phyloP scores from a whole-genome alignment of 2,888 invertebrate genomes.

The Agrypnus murinus region DNA sequence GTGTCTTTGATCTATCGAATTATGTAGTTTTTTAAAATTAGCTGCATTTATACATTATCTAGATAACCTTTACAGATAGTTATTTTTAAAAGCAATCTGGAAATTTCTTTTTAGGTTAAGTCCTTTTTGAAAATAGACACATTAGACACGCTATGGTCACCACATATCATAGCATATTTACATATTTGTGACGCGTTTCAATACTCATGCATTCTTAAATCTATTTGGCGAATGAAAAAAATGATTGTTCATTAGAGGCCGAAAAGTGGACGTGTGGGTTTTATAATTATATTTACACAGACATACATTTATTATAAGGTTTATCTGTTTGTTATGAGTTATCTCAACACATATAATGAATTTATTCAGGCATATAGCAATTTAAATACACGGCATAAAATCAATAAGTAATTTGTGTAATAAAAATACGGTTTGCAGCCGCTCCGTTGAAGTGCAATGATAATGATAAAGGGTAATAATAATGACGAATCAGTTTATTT shows the following conservation, averaged over 20 bases:
- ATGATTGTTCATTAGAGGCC: constrained; percentile 21
- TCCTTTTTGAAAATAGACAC: too few species aligned
- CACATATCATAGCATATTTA: too few species aligned
- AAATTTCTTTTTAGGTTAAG: too few species aligned
- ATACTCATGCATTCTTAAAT: too few species aligned
- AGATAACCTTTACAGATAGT: too few species aligned
- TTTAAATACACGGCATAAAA: constrained; percentile 56
- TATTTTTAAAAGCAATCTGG: too few species aligned
- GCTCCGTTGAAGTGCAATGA: constrained; percentile 59
- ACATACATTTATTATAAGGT: constrained; percentile 48
- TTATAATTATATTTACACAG: constrained; percentile 50
- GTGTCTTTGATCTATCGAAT: too few species aligned
- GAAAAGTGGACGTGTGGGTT: constrained; percentile 15
- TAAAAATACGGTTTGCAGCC: constrained; percentile 54
- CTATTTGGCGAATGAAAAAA: constrained; percentile 8
- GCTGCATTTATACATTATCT: too few species aligned
- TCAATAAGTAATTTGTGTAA: constrained; percentile 61
- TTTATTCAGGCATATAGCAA: constrained; percentile 52
- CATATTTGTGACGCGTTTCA: too few species aligned
- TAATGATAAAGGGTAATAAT: constrained; percentile 59
- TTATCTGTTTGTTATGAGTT: constrained; percentile 53
- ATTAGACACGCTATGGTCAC: too few species aligned
- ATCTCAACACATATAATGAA: constrained; percentile 52
- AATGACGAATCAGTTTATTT: constrained; percentile 60
- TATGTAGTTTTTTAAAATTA: too few species aligned